Base-by-base conservation (phyloP, 2,113 vertebrate genomes). In the Columba janthina region DNA sequence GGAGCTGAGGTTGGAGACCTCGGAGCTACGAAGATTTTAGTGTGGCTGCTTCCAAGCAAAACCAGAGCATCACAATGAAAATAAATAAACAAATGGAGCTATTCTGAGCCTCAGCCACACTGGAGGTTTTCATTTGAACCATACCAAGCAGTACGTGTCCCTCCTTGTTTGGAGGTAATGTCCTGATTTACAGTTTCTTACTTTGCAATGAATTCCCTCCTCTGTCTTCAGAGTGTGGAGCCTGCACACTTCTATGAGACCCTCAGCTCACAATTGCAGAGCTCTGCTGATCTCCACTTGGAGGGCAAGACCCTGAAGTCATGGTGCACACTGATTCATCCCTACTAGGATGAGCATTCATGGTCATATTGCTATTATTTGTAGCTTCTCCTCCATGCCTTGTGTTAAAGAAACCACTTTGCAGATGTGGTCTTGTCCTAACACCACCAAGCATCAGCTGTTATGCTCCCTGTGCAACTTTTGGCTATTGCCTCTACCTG, bases 11-110 rank as follows among this genome's bases (percentile, higher is more conserved):
- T 34, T 19, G 2, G 66, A 94, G 85, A 82, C 79, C 78, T 92
- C 1, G 10, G 76, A 81, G 71, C 56, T 91, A 69, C 1, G 1
- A 75, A 73, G 88, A 83, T 86, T 83, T 91, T 67, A 34, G 36
- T 87, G 64, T 1, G 8, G 69, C 62, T 89, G 80, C 51, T 92
- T 90, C 90, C 86, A 93, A 86, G 95, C 66, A 89, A 95, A 96
- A 92, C 85, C 71, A 90, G 75, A 89, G 65, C 74, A 83, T 96
- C 86, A 94, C 89, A 93, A 82, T 92, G 74, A 94, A 94, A 90
- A 93, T 51, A 94, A 95, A 94, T 21, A 91, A 86, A 86, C 62
- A 85, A 94, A 71, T 61, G 40, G 65, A 91, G 66, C 58, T 95
- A 77, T 93, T 97, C 62, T 67, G 79, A 94, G 84, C 46, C 56